These are phyloP conservation scores for Drosophila littoralis DNA, from an alignment of 1,140 invertebrate species.

Conservation along the genomic window DNA sequence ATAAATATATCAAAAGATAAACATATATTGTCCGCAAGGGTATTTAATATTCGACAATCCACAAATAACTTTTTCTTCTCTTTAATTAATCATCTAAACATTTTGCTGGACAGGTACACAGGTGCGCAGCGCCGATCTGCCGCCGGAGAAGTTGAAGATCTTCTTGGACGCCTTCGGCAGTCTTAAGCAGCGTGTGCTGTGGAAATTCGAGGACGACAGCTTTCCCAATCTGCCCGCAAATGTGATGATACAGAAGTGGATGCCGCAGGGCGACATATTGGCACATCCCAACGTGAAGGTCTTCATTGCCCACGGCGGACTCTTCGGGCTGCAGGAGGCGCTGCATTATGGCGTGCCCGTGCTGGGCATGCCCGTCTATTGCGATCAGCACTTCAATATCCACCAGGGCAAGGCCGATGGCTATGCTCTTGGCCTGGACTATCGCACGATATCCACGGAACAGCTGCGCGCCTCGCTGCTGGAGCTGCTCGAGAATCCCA, in stretches of 20 bases:
- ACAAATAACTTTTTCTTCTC: too few relatives aligned
- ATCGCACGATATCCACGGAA: constrained; percentile 63
- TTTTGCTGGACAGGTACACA: constrained; percentile 49
- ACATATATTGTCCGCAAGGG: too few relatives aligned
- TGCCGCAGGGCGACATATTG: constrained; percentile 87
- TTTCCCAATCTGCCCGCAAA: constrained; percentile 85
- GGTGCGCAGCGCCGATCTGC: constrained; percentile 69
- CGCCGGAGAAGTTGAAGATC: constrained; percentile 80
- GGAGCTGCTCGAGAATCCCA: constrained; percentile 84
- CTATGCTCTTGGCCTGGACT: constrained; percentile 56
- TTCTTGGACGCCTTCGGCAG: constrained; percentile 85
- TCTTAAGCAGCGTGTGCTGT: constrained; percentile 86
- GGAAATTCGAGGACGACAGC: constrained; percentile 86
- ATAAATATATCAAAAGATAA: too few relatives aligned
- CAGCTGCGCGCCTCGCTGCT: constrained; percentile 79
- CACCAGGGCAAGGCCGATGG: constrained; percentile 57
- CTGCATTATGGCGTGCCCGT: constrained; percentile 87
- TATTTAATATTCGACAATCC: too few relatives aligned
- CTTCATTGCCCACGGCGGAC: constrained; percentile 88
- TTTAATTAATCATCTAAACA: too few relatives aligned
- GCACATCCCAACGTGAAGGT: constrained; percentile 86
- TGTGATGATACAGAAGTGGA: constrained; percentile 86
- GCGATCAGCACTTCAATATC: constrained; percentile 85
- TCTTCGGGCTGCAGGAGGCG: constrained; percentile 86
- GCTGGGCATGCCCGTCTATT: constrained; percentile 87